phyloP scores from a whole-genome alignment of 2,113 vertebrate species.

The Hydrolagus affinis region DNA sequence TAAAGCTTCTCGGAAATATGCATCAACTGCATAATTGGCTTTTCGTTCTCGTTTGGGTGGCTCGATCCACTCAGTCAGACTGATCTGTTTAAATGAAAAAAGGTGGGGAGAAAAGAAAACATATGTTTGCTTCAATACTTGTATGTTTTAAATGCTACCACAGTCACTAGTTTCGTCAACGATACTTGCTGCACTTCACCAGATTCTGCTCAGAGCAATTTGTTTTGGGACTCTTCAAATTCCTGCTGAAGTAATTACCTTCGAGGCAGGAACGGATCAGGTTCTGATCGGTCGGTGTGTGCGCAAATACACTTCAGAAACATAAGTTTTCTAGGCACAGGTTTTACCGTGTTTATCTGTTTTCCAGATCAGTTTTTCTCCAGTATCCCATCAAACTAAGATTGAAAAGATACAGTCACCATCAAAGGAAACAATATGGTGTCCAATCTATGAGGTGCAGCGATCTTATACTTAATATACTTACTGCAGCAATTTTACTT shows the following conservation, averaged over 20 bases:
- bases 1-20: slow-evolving; percentile 79
- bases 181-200: background rate
- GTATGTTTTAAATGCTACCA: background rate
- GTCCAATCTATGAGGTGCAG: too few species aligned
- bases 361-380: background rate
- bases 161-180: background rate
- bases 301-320: background rate
- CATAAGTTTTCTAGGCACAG: too few species aligned
- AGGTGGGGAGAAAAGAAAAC: slow-evolving; percentile 1
- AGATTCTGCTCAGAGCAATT: background rate
- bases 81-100: slow-evolving; percentile 53
- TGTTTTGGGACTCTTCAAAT: background rate
- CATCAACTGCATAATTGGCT: slow-evolving; percentile 81
- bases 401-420: too few species aligned
- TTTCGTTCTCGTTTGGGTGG: slow-evolving; percentile 81
- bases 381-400: too few species aligned
- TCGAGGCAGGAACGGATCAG: background rate
- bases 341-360: too few species aligned
- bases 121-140: background rate
- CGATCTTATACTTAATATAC: background rate
- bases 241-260: too few species aligned
- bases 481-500: background rate
- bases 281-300: background rate
- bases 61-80: slow-evolving; percentile 81
- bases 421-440: too few species aligned